Conservation (phyloP, 2,113 vertebrate species). For the Onychostruthus taczanowskii region DNA sequence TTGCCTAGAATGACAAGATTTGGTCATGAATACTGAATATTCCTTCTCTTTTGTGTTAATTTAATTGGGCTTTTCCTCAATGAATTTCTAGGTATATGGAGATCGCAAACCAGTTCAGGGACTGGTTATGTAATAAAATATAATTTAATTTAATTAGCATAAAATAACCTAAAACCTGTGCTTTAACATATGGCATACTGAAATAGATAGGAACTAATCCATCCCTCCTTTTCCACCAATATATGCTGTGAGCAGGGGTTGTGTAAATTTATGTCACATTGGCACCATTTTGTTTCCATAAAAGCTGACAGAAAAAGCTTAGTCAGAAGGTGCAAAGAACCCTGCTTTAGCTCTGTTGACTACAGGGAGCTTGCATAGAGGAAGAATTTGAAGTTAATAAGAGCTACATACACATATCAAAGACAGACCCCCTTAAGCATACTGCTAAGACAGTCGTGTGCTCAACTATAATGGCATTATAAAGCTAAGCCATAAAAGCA, state of each 20-base stretch:
- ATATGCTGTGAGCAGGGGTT: neutral
- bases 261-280: neutral
- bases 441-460: neutral
- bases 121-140: neutral
- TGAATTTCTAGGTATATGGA: neutral
- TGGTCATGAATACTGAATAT: neutral
- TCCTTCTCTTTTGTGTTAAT: neutral
- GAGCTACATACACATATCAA: neutral
- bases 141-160: neutral
- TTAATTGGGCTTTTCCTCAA: neutral
- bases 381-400: constrained; percentile 20
- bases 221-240: neutral
- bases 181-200: neutral
- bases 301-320: neutral
- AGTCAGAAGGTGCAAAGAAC: neutral
- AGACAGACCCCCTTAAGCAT: constrained; percentile 13
- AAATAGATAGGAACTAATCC: neutral
- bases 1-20: neutral
- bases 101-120: neutral
- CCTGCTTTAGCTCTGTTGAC: neutral
- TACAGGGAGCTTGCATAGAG: neutral
- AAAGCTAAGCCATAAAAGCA: constrained; percentile 39
- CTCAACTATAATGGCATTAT: constrained; percentile 26
- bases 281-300: neutral
- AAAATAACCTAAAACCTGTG: neutral